Base-by-base conservation (phyloP, 1,140 invertebrate species). In the Tribolium madens region DNA sequence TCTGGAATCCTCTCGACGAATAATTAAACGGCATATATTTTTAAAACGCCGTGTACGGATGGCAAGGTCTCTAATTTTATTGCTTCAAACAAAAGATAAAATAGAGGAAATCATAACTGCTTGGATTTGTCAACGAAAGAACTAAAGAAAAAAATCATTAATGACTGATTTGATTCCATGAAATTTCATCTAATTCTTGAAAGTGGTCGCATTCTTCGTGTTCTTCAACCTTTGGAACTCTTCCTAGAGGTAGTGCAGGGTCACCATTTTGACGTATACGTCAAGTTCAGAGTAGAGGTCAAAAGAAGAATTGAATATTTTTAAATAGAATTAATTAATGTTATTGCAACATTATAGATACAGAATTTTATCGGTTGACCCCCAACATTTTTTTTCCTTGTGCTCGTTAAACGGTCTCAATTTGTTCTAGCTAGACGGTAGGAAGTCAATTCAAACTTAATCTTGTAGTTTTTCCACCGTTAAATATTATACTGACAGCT, bases 41-140 rank as follows among this genome's bases (percentile, higher is more conserved):
- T 60, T 21, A 60, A 47, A 60, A 13, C 57, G 31, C 14, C 57
- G 57, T 33, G 26, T 7, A 64, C 57, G 26, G 57, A 57, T 57
- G 52, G 31, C 57, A 64, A 64, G 57, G 57, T 64, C 57, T 64
- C 10, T 33, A 64, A 64, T 64, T 64, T 64, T 64, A 64, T 64
- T 64, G 57, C 57, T 64, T 64, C 57, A 64, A 64, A 64, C 57
- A 64, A 64, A 64, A 64, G 31, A 64, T 64, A 64, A 64, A 64
- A 64, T 26, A 64, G 57, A 64, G 57, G 57, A 64, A 64, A 26
- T 64, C 57, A 42, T 64, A 64, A 64, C 57, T 64, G 57, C 21
- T 64, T 64, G 57, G 12, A 64, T 60, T 26, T 64, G 57, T 64
- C 57, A 64, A 64, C 57, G 57, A 64, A 64, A 33, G 57, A 33